Percentiles rank a stretch among this genome's conserved stretches.
Conservation (phyloP, 2,797 vertebrate species). For the Erethizon dorsatum region DNA sequence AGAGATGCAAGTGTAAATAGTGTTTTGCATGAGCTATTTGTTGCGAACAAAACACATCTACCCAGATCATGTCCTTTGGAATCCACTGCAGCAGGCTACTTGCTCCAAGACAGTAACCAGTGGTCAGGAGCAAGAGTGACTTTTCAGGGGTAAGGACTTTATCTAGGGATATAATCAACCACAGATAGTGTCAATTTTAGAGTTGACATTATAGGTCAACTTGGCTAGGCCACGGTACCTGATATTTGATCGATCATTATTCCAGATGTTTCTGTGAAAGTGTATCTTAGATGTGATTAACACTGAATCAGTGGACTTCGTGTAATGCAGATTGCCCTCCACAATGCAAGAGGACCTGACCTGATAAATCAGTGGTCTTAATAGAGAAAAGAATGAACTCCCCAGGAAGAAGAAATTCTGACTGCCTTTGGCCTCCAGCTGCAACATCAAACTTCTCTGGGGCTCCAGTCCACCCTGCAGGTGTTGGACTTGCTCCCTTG, state of each 20-base stretch:
- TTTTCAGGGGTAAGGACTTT: background rate
- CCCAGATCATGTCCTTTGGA: background rate
- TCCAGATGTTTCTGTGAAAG: background rate
- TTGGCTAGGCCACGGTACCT: background rate
- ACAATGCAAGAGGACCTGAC: background rate
- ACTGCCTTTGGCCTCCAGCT: background rate
- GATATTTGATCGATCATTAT: background rate
- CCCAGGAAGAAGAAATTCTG: background rate
- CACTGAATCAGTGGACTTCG: background rate
- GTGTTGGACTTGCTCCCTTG: background rate
- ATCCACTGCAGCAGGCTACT: background rate
- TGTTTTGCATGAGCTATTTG: background rate
- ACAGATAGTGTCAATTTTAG: background rate
- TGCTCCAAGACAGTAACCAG: background rate
- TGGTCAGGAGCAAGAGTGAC: background rate
- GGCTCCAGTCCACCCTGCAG: no score
- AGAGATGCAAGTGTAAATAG: background rate
- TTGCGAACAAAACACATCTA: background rate
- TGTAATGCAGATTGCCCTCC: background rate
- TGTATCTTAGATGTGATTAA: background rate
- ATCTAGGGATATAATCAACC: no score
- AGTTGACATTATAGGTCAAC: background rate
- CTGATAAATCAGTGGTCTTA: background rate
- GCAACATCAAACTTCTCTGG: fast-evolving
- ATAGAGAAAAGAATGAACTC: background rate